Percentiles rank a stretch among this genome's conserved stretches.
These are phyloP conservation scores for Aselliscus stoliczkanus DNA, from an alignment of 2,797 vertebrate species.

Conservation along the genomic window DNA sequence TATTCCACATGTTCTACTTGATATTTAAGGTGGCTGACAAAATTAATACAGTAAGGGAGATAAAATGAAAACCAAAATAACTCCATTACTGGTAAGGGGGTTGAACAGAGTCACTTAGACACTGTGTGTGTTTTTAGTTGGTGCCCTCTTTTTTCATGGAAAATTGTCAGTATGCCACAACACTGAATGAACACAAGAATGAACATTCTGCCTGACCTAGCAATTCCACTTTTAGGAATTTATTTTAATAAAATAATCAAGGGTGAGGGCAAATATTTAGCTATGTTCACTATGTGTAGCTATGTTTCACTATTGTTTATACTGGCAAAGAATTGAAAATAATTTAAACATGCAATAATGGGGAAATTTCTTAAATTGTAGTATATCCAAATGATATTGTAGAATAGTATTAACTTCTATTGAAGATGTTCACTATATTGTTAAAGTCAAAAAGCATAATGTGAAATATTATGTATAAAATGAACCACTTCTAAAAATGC, in stretches of 20 bases:
- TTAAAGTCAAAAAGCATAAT: neutral
- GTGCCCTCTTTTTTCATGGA: neutral
- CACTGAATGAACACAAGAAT: neutral
- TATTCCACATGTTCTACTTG: neutral
- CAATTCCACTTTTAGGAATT: conserved; percentile 17
- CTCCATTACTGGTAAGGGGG: neutral
- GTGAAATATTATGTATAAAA: neutral
- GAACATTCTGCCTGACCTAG: neutral
- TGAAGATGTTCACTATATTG: neutral
- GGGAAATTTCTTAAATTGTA: neutral
- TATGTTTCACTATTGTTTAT: neutral
- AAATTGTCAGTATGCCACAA: neutral
- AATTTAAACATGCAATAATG: neutral
- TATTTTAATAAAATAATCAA: conserved; percentile 18
- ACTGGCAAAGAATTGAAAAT: neutral
- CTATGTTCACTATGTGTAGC: neutral
- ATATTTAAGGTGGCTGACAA: neutral
- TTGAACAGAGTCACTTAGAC: neutral
- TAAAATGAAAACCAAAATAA: neutral
- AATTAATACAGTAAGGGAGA: neutral
- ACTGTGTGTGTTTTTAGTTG: neutral
- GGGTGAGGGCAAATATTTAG: neutral
- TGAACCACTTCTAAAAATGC: neutral
- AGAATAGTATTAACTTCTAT: neutral
- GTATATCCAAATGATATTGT: neutral